Base-by-base conservation (phyloP, 1,140 invertebrate species). In the Drosophila quadrilineata region DNA sequence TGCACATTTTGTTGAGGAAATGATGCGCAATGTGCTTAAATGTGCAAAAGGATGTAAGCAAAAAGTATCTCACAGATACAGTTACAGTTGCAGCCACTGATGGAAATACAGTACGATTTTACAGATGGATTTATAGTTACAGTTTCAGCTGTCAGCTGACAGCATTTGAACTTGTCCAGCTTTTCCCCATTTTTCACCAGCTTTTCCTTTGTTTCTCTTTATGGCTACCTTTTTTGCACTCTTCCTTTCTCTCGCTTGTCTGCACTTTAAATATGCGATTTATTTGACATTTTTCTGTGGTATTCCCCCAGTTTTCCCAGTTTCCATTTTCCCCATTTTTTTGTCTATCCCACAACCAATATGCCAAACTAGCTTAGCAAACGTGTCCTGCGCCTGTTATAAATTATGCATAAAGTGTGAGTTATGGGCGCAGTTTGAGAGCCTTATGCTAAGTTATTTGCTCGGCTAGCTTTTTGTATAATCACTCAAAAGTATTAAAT, bases 401-500 rank as follows among this genome's bases (percentile, higher is more conserved):
- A 38, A 74, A 74, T 77, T 75, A 70, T 77, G 60, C 28, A 74
- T 71, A 58, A 49, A 33, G 62, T 8, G 24, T 53, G 54, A 82
- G 53, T 72, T 82, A 82, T 76, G 62, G 50, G 53, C 68, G 35
- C 53, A 50, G 63, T 58, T 71, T 71, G 63, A n/a, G n/a, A 76
- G 68, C 54, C 43, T 54, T 63, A 65, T 76, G 72, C 77, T 76
- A 76, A 80, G 75, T 72, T 84, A 80, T 80, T 80, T 82, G 75
- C 67, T 54, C 38, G 31, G 26, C 49, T 54, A 43, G 63, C 63
- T 67, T 65, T 72, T 62, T 72, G 58, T 73, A 80, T 80, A 80
- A 80, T 80, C 76, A 80, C 77, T 80, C 76, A 84, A 58, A 76
- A 58, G 72, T 74, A 80, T 80, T 80, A 84, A 84, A 82, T 54